Percentiles rank a stretch among this genome's conserved stretches.
Conservation (phyloP, 2,113 vertebrate genomes). For the Microcebus lehilahytsara region DNA sequence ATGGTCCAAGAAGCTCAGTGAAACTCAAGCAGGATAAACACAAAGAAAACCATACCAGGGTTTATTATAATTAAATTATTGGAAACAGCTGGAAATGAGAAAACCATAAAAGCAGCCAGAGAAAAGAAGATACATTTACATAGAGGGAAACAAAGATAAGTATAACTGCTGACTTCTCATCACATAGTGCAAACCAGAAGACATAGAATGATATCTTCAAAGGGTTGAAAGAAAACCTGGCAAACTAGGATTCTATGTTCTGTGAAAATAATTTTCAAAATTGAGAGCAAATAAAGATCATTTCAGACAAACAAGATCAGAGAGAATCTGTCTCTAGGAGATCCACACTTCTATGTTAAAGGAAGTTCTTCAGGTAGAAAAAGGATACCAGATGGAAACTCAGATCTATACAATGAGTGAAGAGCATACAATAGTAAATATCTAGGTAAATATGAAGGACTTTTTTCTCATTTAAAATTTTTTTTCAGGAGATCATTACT, state of each 20-base stretch:
- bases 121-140: neutral
- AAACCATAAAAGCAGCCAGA: neutral
- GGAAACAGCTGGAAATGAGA: neutral
- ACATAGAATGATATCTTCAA: neutral
- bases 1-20: neutral
- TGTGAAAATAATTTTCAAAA: slow-evolving; percentile 30
- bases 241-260: neutral
- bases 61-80: neutral
- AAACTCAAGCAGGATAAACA: neutral
- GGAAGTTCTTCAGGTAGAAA: neutral
- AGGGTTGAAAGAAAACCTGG: neutral
- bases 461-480: neutral
- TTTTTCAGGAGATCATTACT: neutral
- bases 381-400: neutral
- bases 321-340: neutral
- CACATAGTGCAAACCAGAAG: neutral
- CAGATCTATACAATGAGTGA: neutral
- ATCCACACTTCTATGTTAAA: neutral
- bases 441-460: neutral
- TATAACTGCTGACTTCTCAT: neutral
- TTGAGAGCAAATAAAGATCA: neutral
- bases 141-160: neutral
- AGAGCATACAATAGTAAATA: neutral
- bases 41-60: neutral
- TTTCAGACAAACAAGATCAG: neutral